Evolutionary conservation across 2,797 vertebrate genomes (phyloP).

Genomic region (Dallia pectoralis): DNA sequence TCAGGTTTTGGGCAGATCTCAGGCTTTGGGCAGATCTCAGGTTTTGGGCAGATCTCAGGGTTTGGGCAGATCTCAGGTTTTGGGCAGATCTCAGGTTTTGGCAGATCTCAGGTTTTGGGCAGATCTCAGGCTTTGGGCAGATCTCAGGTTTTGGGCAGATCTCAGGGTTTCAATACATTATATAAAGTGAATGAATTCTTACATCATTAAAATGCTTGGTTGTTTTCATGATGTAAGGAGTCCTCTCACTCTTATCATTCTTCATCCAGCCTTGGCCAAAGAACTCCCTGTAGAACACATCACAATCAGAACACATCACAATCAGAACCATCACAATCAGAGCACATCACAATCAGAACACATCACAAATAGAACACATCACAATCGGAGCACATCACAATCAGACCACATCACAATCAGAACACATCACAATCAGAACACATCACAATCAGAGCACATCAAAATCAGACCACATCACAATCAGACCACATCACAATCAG

Average conservation of each 20-base stretch:
- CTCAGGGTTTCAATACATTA: background rate
- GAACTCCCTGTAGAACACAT: conserved; percentile 81
- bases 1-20: too few relatives aligned
- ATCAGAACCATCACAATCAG: too few relatives aligned
- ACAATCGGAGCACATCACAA: background rate
- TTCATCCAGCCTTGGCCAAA: conserved; percentile 99
- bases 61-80: too few relatives aligned
- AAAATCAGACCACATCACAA: background rate
- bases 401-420: background rate
- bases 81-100: too few relatives aligned
- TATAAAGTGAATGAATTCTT: conserved; percentile 49
- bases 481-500: background rate
- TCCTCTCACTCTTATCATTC: conserved; percentile 90
- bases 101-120: too few relatives aligned
- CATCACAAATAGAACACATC: background rate
- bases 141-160: background rate
- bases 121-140: too few relatives aligned
- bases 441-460: background rate
- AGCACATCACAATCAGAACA: background rate
- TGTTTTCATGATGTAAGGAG: conserved; percentile 95
- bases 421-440: background rate
- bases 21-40: too few relatives aligned
- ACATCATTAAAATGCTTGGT: conserved; percentile 97
- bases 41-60: too few relatives aligned
- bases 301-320: background rate